Evolutionary conservation across 2,888 invertebrate species (phyloP), one percentile per base, ranked within the genome.

Genomic region (Rhogogaster chlorosoma): DNA sequence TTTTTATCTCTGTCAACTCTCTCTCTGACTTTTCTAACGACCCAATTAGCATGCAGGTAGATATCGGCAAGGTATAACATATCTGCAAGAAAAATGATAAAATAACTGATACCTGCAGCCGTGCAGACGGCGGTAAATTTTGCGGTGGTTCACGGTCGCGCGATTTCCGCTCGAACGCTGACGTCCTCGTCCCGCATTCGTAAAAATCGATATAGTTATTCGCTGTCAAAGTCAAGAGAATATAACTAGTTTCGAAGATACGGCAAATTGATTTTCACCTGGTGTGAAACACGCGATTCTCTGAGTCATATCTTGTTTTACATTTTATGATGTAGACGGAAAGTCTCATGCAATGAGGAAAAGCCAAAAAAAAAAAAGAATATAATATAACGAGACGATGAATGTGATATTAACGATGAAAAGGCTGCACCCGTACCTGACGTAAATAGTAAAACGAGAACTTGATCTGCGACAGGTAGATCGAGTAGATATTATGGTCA

Each of bases 201-300:
- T 87, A 82, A 88, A 89, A 87, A 88, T 85, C 85, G 84, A 83
- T 83, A 83, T 67, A 80, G 7, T 80, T 80, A 67, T 83, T 83
- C 86, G 87, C 84, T 90, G 91, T 92, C 91, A 92, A 92, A 92
- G 92, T 91, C 92, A 91, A 91, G 91, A 91, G 89, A 92, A 89
- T 88, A 22, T 7, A 18, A 38, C 26, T 36, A 22, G 32, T 61
- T 22, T n/a, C 53, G 9, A 12, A 36, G 10, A 61, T 36, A 61
- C 38, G 22, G 22, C 4, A 1, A 36, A 57, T 57, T 36, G 5
- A 38, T 42, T 38, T 71, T n/a, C n/a, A 12, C 2, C 36, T 22
- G 2, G 15, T 71, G 9, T 18, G 18, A 18, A n/a, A 49, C 18
- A 4, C 15, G 15, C 29, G 2, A 36, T 22, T 38, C 38, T 71